Evolutionary conservation across 2,797 vertebrate genomes (phyloP).

Genomic region (Spea hammondii): DNA sequence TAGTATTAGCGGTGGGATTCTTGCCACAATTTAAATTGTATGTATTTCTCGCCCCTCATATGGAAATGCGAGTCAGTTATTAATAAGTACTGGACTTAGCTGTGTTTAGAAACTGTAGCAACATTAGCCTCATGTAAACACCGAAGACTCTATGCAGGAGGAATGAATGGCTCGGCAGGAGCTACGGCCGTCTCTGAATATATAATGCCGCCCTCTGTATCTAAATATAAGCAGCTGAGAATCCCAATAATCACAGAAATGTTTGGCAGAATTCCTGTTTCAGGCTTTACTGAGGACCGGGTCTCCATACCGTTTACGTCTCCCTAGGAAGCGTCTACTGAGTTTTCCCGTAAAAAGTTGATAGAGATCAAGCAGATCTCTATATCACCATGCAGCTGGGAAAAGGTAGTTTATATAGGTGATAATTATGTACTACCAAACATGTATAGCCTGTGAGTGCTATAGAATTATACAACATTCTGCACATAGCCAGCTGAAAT

Average conservation of each 20-base stretch:
- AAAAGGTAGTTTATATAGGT: no score
- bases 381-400: no score
- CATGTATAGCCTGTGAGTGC: no score
- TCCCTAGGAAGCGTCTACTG: no score
- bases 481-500: no score
- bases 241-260: neutral
- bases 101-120: conserved; percentile 55
- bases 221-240: conserved; percentile 36
- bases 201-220: conserved; percentile 3
- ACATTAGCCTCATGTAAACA: conserved; percentile 51
- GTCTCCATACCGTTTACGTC: neutral
- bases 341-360: no score
- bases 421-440: no score
- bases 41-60: conserved; percentile 54
- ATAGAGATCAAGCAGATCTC: neutral
- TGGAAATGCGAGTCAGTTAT: conserved; percentile 55
- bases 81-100: conserved; percentile 60
- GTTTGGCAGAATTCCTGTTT: neutral
- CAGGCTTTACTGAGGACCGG: neutral
- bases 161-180: conserved; percentile 55
- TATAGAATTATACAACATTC: no score
- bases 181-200: conserved; percentile 1
- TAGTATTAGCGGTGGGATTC: no score
- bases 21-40: neutral
- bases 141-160: conserved; percentile 40